Percentiles rank a stretch among this genome's conserved stretches.
Conservation (phyloP, 1,140 invertebrate genomes). For the Ectropis grisescens region DNA sequence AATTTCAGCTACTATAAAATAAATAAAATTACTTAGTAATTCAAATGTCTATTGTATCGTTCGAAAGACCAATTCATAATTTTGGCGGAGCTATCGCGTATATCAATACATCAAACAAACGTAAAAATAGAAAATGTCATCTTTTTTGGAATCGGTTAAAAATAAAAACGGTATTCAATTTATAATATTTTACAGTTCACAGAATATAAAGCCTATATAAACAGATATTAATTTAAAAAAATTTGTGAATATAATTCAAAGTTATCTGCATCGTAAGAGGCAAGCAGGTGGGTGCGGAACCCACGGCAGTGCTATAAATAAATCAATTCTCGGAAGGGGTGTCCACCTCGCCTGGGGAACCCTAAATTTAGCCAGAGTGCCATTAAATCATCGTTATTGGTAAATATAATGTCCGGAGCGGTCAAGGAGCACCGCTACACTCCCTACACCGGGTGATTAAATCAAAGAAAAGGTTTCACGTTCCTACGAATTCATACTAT, state of each 20-base stretch:
- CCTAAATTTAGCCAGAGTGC: constrained; percentile 8
- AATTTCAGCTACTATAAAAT: too few species aligned
- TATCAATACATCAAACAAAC: not conserved
- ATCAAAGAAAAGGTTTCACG: too few species aligned
- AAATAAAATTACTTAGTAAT: too few species aligned
- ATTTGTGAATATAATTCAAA: constrained; percentile 4
- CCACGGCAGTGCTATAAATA: constrained; percentile 3
- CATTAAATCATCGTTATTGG: constrained; percentile 18
- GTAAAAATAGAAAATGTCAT: not conserved
- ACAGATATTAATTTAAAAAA: too few species aligned
- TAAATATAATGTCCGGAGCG: constrained; percentile 6
- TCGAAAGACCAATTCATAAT: too few species aligned
- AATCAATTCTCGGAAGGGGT: constrained; percentile 10
- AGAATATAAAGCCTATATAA: not conserved
- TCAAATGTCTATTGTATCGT: too few species aligned
- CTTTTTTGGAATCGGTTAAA: not conserved
- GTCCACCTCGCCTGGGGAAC: constrained; percentile 12
- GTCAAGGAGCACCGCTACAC: too few species aligned
- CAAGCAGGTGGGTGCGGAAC: constrained; percentile 4
- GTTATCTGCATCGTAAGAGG: constrained; percentile 8
- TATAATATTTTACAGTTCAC: too few species aligned
- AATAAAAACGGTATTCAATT: not conserved
- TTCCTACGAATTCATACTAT: too few species aligned
- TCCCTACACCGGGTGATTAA: too few species aligned
- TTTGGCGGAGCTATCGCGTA: too few species aligned